Evolutionary conservation across 2,113 vertebrate genomes (phyloP), one percentile per base, ranked within the genome.

Genomic region (Steatornis caripensis): DNA sequence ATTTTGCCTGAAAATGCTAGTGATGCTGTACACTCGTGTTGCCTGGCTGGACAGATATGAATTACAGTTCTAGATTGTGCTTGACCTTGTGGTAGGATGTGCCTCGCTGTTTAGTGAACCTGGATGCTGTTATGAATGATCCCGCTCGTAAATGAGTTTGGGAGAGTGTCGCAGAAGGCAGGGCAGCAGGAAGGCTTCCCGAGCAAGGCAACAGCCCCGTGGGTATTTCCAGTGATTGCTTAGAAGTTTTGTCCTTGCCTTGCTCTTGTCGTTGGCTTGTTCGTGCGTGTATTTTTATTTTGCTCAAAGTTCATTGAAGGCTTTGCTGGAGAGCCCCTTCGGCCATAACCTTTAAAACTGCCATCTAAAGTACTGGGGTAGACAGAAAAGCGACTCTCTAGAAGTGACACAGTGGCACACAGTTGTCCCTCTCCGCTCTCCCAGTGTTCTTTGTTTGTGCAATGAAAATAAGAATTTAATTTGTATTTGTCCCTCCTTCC

Each of bases 311-410:
- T 93, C 65, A 14, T 16, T 48, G 77, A 78, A 81, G 64, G 77
- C 71, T 84, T 66, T 83, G 15, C 68, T 58, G 66, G 65, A 60
- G 78, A 87, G 41, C 57, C 87, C 75, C 65, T 93, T 87, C 61
- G 91, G 90, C 65, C 82, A 68, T 90, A 83, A 91, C 94, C 94
- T 95, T 95, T 96, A 64, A 48, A 94, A 21, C 57, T 90, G 87
- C 80, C 86, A 89, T 15, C 9, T 82, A 22, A 82, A 84, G 72
- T 46, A 29, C 0, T 0, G 43, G 10, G 37, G 69, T 11, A 83
- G 62, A 45, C 57, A 34, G 62, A 37, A 88, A 58, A 87, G 30
- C 2, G 13, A 12, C 82, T 84, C 39, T 71, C 46, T 87, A 45
- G 69, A 76, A 79, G 43, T 55, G 81, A 77, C 65, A 43, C 0